Percentiles rank a stretch among this genome's conserved stretches.
Evolutionary conservation across 2,888 invertebrate genomes (phyloP).

Genomic region (Campoplex nolae): DNA sequence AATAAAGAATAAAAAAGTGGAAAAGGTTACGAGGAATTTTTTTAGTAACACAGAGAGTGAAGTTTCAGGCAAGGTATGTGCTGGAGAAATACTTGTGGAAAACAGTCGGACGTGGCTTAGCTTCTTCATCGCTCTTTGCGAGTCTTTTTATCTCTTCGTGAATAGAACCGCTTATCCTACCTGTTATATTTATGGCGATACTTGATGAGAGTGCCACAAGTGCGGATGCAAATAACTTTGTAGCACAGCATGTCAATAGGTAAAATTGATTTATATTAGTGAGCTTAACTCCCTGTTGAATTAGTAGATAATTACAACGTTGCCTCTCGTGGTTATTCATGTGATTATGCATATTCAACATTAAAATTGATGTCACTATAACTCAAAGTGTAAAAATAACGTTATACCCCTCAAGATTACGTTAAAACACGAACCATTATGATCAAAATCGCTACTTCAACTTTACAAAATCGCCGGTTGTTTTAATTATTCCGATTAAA

Average conservation of each 20-base stretch:
- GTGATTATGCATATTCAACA: not conserved
- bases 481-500: slow-evolving; percentile 16
- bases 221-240: not conserved
- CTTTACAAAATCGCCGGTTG: slow-evolving; percentile 22
- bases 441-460: not conserved
- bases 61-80: slow-evolving; percentile 21
- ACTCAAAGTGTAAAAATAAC: not conserved
- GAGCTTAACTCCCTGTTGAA: not conserved
- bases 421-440: slow-evolving; percentile 5
- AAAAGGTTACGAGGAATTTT: slow-evolving; percentile 49
- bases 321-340: not conserved
- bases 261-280: not conserved
- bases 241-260: not conserved
- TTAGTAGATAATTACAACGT: not conserved
- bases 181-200: slow-evolving; percentile 14
- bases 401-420: not conserved
- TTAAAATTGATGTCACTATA: not conserved
- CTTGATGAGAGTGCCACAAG: slow-evolving; percentile 19
- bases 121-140: slow-evolving; percentile 40
- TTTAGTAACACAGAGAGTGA: slow-evolving; percentile 25
- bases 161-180: slow-evolving; percentile 33
- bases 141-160: slow-evolving; percentile 34
- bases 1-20: slow-evolving; percentile 15
- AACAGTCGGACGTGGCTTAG: slow-evolving; percentile 38
- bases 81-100: slow-evolving; percentile 23